Conservation (phyloP, 2,113 vertebrate species). For the Lethenteron camtschaticum region DNA sequence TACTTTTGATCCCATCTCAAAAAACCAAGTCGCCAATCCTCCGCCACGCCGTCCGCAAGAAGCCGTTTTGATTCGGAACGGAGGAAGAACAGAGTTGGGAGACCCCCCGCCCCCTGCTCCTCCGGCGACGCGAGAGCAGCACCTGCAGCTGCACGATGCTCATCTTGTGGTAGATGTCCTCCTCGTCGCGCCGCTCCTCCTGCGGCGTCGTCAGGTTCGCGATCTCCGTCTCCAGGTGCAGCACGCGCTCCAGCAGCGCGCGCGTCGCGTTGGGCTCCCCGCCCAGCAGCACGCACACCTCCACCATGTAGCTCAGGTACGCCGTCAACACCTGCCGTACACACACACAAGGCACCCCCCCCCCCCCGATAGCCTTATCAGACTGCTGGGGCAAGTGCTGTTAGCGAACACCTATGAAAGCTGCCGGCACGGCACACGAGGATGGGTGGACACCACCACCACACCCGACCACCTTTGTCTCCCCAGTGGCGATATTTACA, state of each 20-base stretch:
- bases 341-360: no score
- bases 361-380: no score
- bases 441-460: no score
- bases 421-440: no score
- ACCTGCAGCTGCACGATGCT: slow-evolving; percentile 69
- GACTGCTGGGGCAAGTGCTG: no score
- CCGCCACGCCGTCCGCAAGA: no score
- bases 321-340: slow-evolving; percentile 44
- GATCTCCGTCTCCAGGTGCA: slow-evolving; percentile 59
- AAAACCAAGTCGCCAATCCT: no score
- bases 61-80: no score
- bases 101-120: background rate
- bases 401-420: no score
- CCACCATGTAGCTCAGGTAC: slow-evolving; percentile 88
- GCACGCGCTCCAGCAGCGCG: slow-evolving; percentile 60
- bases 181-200: slow-evolving; percentile 68
- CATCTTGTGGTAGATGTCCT: slow-evolving; percentile 91
- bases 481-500: no score
- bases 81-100: background rate
- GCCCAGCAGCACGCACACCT: slow-evolving; percentile 58
- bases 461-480: no score
- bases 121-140: slow-evolving; percentile 7
- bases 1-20: no score
- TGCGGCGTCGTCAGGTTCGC: slow-evolving; percentile 82
- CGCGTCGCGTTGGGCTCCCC: slow-evolving; percentile 28